A percentile compares a stretch with the other conserved stretches of the same genome.
These are phyloP conservation scores for Germaria angustata DNA, from an alignment of 2,888 invertebrate genomes.

Conservation along the genomic window DNA sequence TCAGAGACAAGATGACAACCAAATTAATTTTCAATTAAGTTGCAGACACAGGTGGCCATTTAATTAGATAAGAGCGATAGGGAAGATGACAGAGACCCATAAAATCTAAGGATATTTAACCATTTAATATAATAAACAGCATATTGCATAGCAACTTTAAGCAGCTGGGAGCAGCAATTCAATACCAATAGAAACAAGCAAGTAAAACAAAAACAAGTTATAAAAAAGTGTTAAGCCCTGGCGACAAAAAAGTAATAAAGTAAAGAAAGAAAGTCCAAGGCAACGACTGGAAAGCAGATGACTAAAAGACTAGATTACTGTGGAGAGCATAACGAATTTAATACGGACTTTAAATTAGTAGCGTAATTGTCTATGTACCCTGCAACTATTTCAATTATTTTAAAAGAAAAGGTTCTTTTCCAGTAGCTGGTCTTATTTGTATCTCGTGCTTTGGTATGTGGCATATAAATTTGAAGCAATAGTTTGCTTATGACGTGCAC, in stretches of 20 bases:
- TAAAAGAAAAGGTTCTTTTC: too few species aligned
- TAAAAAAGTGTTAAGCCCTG: constrained; percentile 13
- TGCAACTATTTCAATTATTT: too few species aligned
- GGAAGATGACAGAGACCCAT: constrained; percentile 6
- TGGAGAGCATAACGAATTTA: not conserved
- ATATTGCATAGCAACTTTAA: not conserved
- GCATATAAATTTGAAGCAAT: too few species aligned
- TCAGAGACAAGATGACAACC: constrained; percentile 59
- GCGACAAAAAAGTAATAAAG: constrained; percentile 47
- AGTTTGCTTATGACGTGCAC: too few species aligned
- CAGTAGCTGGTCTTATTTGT: too few species aligned
- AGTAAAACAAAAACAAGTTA: not conserved
- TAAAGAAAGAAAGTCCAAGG: not conserved
- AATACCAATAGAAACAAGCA: not conserved
- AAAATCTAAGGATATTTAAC: constrained; percentile 25
- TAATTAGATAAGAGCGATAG: constrained; percentile 56
- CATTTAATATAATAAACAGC: not conserved
- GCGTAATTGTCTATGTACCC: too few species aligned
- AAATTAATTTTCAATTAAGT: constrained; percentile 74
- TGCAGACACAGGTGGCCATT: constrained; percentile 70
- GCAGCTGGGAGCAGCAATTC: not conserved
- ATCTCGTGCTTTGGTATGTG: too few species aligned
- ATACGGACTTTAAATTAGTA: not conserved
- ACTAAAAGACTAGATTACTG: not conserved
- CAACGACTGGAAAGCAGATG: not conserved